These are phyloP conservation scores for Scelioninae gen. 1 DNA, from an alignment of 2,888 invertebrate species.

Conservation along the genomic window DNA sequence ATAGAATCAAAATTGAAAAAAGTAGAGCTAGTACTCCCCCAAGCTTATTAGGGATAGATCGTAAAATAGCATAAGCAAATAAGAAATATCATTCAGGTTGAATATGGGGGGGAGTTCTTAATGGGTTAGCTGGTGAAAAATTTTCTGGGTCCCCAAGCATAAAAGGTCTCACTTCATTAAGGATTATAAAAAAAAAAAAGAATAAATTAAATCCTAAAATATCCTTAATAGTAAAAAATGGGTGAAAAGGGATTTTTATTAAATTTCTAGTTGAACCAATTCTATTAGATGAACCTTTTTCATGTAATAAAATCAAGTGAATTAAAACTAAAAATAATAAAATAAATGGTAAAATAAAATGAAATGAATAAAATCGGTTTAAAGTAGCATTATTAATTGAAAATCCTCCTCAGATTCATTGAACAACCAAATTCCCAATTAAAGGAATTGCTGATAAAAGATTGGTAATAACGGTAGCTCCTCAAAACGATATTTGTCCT, in stretches of 20 bases:
- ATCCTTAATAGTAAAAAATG: constrained; percentile 88
- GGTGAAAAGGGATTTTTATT: constrained; percentile 89
- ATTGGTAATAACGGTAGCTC: constrained; percentile 92
- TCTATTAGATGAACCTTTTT: constrained; percentile 89
- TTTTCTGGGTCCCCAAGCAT: constrained; percentile 90
- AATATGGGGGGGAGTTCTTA: constrained; percentile 90
- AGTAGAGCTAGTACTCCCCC: constrained; percentile 89
- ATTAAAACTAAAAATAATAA: constrained; percentile 87
- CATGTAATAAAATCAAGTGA: constrained; percentile 88
- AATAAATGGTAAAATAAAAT: constrained; percentile 90
- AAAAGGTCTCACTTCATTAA: constrained; percentile 86
- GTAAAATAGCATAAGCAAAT: constrained; percentile 92
- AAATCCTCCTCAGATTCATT: constrained; percentile 91
- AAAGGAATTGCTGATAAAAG: constrained; percentile 90
- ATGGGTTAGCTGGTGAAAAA: constrained; percentile 89
- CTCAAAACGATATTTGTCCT: constrained; percentile 93
- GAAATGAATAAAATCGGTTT: constrained; percentile 91
- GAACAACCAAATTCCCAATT: constrained; percentile 87
- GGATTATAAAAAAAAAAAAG: constrained; percentile 84
- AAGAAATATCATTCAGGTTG: constrained; percentile 94
- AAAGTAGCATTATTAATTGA: constrained; percentile 90
- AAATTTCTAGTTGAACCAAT: constrained; percentile 88
- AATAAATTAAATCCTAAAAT: constrained; percentile 87
- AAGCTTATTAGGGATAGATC: constrained; percentile 92
- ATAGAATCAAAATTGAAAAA: constrained; percentile 88